Base-by-base conservation (phyloP, 2,888 invertebrate genomes). In the Pinctada fucata region DNA sequence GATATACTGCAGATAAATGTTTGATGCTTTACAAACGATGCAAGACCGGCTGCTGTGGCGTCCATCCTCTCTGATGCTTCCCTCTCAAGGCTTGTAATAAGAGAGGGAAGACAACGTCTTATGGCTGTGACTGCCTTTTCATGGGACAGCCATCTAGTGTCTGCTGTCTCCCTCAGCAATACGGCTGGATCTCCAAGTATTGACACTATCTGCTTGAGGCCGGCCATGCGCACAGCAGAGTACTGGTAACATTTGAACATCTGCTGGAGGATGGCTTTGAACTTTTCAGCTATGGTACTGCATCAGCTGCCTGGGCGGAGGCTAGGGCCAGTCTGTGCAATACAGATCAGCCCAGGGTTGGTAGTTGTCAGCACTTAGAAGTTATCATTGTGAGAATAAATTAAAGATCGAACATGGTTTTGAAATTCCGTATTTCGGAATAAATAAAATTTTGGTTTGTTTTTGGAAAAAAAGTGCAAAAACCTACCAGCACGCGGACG, bases 141-240 rank as follows among this genome's bases (percentile, higher is more conserved):
- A 64, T 81, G 79, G 3, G 79, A 78, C 31, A 82, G 66, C 83
- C 82, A 83, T 50, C 83, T 49, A 3, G 80, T 82, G 64, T 83
- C 80, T 2, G 78, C 78, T 50, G 78, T 69, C 16, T 66, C 66
- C 13, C 47, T 77, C n/a, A 75, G 48, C 72, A 67, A 74, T 16
- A 78, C 13, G 2, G n/a, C 10, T 50, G 69, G 63, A 8, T 70
- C 78, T 48, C 71, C 65, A 48, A 76, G 58, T 50, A 76, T 52
- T 52, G 45, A 47, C 71, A 63, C 63, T 1, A 72, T 72, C 16
- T 73, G 64, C 16, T 73, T 73, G n/a, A 73, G 16, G 3, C 73
- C 73, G 3, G 63, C 64, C 47, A 76, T 83, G 51, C 81, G 49
- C 10, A 83, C 81, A 45, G 75, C 75, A 51, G 78, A 75, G 67